Base-by-base conservation (phyloP, 2,113 vertebrate species). In the Megatriorchis doriae region DNA sequence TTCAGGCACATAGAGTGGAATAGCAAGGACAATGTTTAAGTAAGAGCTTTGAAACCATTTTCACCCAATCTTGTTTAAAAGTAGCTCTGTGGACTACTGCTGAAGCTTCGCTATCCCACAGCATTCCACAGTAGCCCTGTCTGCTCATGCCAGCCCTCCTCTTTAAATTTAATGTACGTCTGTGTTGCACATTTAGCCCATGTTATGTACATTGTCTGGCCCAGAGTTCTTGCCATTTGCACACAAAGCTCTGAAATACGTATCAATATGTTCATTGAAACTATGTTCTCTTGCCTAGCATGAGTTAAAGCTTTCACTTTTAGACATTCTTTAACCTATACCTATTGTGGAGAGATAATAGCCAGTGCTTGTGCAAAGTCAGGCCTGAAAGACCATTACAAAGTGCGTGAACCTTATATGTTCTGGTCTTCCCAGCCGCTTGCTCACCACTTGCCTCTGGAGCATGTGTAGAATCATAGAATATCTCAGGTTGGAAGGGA, bases 181-280 rank as follows among this genome's bases (percentile, higher is more conserved):
- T 34, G 0, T 11, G 6, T 42, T 7, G 20, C 47, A 9, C 29
- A 10, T 21, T 15, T 36, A 29, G n/a, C 65, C 42, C 19, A 1
- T 3, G 6, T 14, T 38, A 3, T 1, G 21, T 15, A 6, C 13
- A 0, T 9, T 4, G 26, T 4, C 48, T 2, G 11, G 50, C 43
- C 50, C 22, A 20, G 23, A 21, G 38, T 10, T 42, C 68, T 48
- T 20, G 26, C 27, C 11, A 0, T 73, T 40, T 31, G 27, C 42
- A 38, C 26, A 8, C 31, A 32, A 5, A 61, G 47, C 75, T 48
- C 68, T 48, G 40, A 22, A 55, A 23, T 23, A n/a, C 4, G 0
- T 19, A 6, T 16, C 25, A 2, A 0, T 18, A 34, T 31, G 34
- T 40, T 59, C 52, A 9, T 4, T 13, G 59, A 59, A 73, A 14